Evolutionary conservation across 2,113 vertebrate species (phyloP), one percentile per base, ranked within the genome.

Genomic region (Lepidothrix coronata): DNA sequence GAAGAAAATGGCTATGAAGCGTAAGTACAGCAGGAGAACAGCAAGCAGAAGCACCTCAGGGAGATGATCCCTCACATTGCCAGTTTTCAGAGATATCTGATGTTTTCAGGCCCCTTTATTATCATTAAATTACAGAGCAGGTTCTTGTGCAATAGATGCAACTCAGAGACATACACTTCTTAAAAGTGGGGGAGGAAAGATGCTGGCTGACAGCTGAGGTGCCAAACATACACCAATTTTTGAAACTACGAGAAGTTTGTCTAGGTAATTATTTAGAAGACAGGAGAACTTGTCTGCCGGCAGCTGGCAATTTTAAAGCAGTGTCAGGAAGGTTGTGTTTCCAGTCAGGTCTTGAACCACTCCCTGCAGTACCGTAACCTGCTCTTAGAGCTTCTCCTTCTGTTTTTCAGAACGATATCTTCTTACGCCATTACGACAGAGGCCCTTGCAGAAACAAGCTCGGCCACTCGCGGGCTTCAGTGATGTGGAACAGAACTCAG

Each of bases 401-500:
- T 97, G 88, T 95, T 96, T 98, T 98, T 49, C 96, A 99, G 99
- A 99, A 99, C 1, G 99, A 99, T 89, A 99, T 99, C 97, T 99
- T 99, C 97, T 97, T 99, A 97, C 98, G 99, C 79, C 99, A 99
- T 97, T 99, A 99, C 6, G 99, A 99, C 97, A 99, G 98, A 98
- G 99, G 99, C 5, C 99, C 99, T 2, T 99, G 99, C 97, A 98
- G 99, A 83, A 99, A 99, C 97, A 99, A 99, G 97, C 98, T 99
- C 54, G 99, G 99, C 94, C 99, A 99, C 97, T 99, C 99, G 2
- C 97, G 99, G 91, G 99, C 99, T 11, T 99, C 99, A 0, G 98
- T 99, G 54, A 99, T 99, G 98, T 99, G 99, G 99, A 99, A 99
- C 98, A 98, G 99, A 96, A 99, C 99, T 1, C 99, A 99, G 99